Percentiles rank a stretch among this genome's conserved stretches.
These are phyloP conservation scores for Scelioninae gen. 1 DNA, from an alignment of 2,888 invertebrate species.

Conservation along the genomic window DNA sequence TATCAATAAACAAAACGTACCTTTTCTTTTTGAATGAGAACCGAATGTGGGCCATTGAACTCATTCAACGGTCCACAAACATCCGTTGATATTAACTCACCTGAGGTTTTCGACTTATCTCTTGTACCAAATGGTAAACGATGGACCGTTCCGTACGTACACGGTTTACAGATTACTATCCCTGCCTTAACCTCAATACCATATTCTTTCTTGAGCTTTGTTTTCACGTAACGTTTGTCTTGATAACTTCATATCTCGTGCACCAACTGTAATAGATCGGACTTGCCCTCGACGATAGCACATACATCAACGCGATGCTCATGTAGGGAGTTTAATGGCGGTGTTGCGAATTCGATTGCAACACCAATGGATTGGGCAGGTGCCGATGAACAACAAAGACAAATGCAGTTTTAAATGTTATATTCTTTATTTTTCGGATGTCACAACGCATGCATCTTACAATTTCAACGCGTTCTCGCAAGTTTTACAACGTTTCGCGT, in stretches of 20 bases:
- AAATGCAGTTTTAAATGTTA: no score
- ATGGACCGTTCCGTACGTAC: constrained; percentile 75
- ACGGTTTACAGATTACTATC: constrained; percentile 72
- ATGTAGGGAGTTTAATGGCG: constrained; percentile 70
- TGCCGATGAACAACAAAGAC: no score
- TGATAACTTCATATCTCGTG: constrained; percentile 79
- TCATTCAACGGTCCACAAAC: constrained; percentile 73
- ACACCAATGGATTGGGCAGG: no score
- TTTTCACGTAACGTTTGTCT: constrained; percentile 76
- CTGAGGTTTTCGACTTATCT: constrained; percentile 66
- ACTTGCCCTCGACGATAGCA: constrained; percentile 33
- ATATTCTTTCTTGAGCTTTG: constrained; percentile 71
- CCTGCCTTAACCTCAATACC: constrained; percentile 72
- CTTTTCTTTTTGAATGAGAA: constrained; percentile 34
- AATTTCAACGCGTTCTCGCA: no score
- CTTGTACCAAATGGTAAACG: constrained; percentile 74
- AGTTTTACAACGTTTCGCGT: no score
- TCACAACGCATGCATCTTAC: no score
- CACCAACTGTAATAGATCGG: constrained; percentile 72
- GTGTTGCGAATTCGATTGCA: no score
- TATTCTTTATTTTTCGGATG: no score
- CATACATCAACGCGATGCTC: constrained; percentile 47
- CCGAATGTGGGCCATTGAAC: no score
- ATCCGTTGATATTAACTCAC: constrained; percentile 74
- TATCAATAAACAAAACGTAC: no score